Conservation (phyloP, 2,113 vertebrate genomes). For the Protobothrops mucrosquamatus region DNA sequence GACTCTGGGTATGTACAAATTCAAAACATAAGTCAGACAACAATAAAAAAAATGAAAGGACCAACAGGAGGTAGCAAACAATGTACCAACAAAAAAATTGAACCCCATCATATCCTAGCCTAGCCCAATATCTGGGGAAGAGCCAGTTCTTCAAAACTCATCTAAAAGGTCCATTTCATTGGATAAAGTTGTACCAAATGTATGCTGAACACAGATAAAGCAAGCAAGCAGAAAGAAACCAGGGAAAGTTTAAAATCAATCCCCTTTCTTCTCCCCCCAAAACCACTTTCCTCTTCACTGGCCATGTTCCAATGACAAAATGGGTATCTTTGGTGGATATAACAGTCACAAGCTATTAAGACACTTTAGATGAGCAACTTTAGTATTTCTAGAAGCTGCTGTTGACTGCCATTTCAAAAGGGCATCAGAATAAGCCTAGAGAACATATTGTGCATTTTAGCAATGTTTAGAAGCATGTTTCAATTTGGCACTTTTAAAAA, state of each 20-base stretch:
- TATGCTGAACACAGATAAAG: not conserved
- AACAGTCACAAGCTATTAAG: not conserved
- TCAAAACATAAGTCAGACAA: not conserved
- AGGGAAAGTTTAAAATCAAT: not conserved
- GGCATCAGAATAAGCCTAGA: not conserved
- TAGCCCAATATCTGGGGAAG: not conserved
- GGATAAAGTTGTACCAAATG: not conserved
- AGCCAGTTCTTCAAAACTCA: not conserved
- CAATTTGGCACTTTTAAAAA: not conserved
- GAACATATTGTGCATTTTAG: not conserved
- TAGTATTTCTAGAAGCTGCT: not conserved
- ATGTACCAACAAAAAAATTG: not conserved
- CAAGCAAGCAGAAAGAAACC: not conserved
- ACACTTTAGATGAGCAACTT: not conserved
- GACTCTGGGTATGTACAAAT: not conserved
- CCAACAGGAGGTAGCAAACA: not conserved
- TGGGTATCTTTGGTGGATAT: not conserved
- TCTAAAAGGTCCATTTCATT: not conserved
- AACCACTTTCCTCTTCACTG: not conserved
- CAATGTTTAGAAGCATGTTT: not conserved
- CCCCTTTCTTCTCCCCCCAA: not conserved
- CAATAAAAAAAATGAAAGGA: not conserved
- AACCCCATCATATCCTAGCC: not conserved
- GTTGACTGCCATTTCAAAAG: not conserved
- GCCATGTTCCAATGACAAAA: not conserved